Evolutionary conservation across 2,113 vertebrate species (phyloP).

Genomic region (Neogale vison): DNA sequence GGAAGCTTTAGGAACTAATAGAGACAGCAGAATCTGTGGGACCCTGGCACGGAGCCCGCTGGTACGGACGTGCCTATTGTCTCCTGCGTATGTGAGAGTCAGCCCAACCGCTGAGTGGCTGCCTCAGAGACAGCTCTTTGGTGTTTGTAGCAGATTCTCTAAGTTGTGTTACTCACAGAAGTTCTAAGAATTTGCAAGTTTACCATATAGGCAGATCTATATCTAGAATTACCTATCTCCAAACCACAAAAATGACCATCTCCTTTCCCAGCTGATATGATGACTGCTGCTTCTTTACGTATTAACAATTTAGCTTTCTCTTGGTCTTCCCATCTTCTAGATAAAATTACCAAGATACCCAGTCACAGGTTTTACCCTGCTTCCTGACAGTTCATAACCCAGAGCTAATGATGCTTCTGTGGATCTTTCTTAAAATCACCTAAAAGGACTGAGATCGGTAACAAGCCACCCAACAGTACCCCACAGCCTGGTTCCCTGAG

Average conservation of each 20-base stretch:
- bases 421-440: neutral
- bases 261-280: neutral
- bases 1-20: neutral
- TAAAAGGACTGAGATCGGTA: neutral
- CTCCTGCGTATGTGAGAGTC: neutral
- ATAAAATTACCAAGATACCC: neutral
- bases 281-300: neutral
- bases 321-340: neutral
- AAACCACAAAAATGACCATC: neutral
- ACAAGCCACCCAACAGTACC: neutral
- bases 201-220: neutral
- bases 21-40: neutral
- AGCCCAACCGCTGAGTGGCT: neutral
- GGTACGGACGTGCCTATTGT: neutral
- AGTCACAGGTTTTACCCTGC: neutral
- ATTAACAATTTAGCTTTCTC: neutral
- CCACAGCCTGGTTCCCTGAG: neutral
- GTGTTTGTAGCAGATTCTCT: neutral
- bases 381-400: neutral
- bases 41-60: neutral
- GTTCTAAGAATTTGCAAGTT: neutral
- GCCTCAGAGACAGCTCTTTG: neutral
- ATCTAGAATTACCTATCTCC: neutral
- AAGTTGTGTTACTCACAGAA: constrained; percentile 17
- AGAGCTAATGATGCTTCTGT: neutral